Conservation (phyloP, 2,888 invertebrate genomes). For the Hydroisotoma schaefferi region DNA sequence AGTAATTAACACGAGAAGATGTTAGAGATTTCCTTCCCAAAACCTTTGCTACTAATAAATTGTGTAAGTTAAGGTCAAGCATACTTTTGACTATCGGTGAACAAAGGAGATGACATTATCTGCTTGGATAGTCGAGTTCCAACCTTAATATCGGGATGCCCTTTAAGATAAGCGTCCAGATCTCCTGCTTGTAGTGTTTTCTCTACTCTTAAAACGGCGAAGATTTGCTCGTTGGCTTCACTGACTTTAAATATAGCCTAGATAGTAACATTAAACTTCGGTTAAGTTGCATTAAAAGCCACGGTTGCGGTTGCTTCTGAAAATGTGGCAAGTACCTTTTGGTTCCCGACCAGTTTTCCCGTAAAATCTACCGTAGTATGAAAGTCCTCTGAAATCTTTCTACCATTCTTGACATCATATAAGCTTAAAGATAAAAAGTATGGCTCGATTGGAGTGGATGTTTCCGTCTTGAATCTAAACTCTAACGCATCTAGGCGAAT, state of each 20-base stretch:
- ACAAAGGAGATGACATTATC: conserved; percentile 42
- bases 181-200: conserved; percentile 75
- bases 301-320: not conserved
- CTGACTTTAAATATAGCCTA: conserved; percentile 84
- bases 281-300: not conserved
- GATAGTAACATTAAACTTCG: conserved; percentile 9
- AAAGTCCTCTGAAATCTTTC: conserved; percentile 90
- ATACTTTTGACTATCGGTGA: conserved; percentile 42
- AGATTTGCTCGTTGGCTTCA: conserved; percentile 85
- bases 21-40: not conserved
- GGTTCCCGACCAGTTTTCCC: conserved; percentile 40
- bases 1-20: not conserved
- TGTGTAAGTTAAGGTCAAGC: too few relatives aligned
- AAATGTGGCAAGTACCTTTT: conserved; percentile 39
- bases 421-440: conserved; percentile 85
- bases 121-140: conserved; percentile 45
- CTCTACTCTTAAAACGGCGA: conserved; percentile 86
- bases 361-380: conserved; percentile 59
- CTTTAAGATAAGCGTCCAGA: conserved; percentile 41
- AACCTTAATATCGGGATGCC: conserved; percentile 45
- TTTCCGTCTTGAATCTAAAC: conserved; percentile 45
- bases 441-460: conserved; percentile 71
- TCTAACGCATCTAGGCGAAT: conserved; percentile 43
- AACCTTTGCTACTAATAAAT: not conserved
- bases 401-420: conserved; percentile 81